phyloP scores from a whole-genome alignment of 1,140 invertebrate species.

The Ridgeia piscesae region DNA sequence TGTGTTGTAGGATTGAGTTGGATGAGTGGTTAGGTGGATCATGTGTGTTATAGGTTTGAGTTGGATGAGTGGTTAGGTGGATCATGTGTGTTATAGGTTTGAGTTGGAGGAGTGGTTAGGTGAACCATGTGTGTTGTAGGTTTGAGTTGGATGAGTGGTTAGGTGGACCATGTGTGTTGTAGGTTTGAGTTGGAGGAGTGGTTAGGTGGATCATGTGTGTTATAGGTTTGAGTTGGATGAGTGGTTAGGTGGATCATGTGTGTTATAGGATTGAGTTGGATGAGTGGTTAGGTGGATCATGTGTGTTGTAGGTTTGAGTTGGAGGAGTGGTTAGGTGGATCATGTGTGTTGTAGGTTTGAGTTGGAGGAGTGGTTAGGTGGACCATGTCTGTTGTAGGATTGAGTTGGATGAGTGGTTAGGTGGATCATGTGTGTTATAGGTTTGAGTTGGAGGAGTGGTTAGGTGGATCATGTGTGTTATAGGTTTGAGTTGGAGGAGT shows the following conservation, averaged over 20 bases:
- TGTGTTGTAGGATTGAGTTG: no score
- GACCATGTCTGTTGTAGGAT: constrained; percentile 18
- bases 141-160: no score
- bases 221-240: constrained; percentile 1
- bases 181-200: constrained; percentile 25
- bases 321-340: no score
- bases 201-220: constrained; percentile 3
- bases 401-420: no score
- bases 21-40: no score
- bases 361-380: constrained; percentile 5
- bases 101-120: constrained; percentile 17
- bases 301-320: constrained; percentile 12
- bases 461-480: constrained; percentile 10
- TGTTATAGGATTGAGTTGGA: no score
- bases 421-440: constrained; percentile 12
- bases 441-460: constrained; percentile 23
- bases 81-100: no score
- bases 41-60: constrained; percentile 9
- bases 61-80: no score
- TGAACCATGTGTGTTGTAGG: constrained; percentile 18
- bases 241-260: no score
- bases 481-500: neutral
- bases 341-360: no score
- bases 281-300: no score
- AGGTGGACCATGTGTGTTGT: neutral